A percentile compares a stretch with the other conserved stretches of the same genome.
phyloP scores from a whole-genome alignment of 2,113 vertebrate genomes.

The Laticauda colubrina region DNA sequence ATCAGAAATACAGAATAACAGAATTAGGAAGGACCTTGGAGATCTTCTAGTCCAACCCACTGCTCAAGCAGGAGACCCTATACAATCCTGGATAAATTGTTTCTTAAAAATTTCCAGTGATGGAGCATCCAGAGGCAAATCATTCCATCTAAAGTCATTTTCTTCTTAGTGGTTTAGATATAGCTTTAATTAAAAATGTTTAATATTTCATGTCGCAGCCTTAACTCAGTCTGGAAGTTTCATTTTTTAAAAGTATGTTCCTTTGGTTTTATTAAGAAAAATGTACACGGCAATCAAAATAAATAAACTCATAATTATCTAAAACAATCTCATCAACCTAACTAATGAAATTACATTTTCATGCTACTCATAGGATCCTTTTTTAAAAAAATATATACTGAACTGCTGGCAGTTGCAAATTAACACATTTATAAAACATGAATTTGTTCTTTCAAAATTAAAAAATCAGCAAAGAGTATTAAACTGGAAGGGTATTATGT shows the following conservation, averaged over 20 bases:
- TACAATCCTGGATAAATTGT: too few species aligned
- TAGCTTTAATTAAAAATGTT: not conserved
- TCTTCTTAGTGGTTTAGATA: not conserved
- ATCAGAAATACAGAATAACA: not conserved
- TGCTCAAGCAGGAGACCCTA: not conserved
- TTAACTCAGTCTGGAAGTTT: not conserved
- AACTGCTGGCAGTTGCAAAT: not conserved
- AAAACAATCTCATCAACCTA: not conserved
- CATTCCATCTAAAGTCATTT: not conserved
- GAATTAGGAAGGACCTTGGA: not conserved
- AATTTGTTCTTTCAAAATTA: not conserved
- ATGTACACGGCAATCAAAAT: not conserved
- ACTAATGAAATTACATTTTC: not conserved
- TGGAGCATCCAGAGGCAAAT: not conserved
- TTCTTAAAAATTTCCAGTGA: not conserved
- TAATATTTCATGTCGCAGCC: not conserved
- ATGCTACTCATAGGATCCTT: not conserved
- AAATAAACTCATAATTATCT: not conserved
- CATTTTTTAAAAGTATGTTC: not conserved
- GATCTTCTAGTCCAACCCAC: not conserved
- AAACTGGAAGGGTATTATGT: not conserved
- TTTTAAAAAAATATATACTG: not conserved
- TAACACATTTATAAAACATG: not conserved
- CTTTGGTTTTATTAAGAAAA: not conserved
- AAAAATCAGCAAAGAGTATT: constrained; percentile 20